A percentile compares a stretch with the other conserved stretches of the same genome.
These are phyloP conservation scores for Metopolophium dirhodum DNA, from an alignment of 1,140 invertebrate genomes.

Conservation along the genomic window DNA sequence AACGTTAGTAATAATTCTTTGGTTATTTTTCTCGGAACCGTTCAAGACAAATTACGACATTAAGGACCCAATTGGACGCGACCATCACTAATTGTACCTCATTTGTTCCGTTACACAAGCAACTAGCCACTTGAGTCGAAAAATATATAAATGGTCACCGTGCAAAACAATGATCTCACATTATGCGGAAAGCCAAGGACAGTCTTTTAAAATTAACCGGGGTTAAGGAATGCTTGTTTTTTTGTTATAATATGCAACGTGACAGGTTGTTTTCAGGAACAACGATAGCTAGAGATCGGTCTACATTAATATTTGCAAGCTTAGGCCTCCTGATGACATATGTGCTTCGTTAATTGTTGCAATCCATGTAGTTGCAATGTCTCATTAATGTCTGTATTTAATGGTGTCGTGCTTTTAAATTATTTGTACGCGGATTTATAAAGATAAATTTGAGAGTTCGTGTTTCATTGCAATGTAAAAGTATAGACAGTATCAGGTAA, in stretches of 20 bases:
- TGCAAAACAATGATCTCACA: background rate
- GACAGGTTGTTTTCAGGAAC: background rate
- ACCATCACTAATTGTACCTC: background rate
- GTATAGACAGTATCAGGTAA: too few species aligned
- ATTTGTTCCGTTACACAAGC: background rate
- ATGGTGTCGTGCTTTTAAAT: background rate
- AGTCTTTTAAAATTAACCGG: background rate
- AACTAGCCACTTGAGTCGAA: background rate
- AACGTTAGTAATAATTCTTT: background rate
- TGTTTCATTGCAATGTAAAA: too few species aligned
- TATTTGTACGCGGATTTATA: background rate
- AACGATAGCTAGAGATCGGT: background rate
- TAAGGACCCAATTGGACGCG: background rate
- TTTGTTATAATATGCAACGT: background rate
- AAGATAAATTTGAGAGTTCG: background rate
- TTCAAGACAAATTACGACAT: conserved; percentile 8
- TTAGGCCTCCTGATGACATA: background rate
- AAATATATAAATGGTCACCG: background rate
- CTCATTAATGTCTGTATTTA: too few species aligned
- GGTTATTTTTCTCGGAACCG: background rate
- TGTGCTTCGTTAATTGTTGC: background rate
- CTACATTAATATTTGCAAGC: background rate
- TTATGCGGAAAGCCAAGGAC: background rate
- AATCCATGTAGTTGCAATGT: background rate
- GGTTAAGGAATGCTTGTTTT: background rate